Base-by-base conservation (phyloP, 2,797 vertebrate species). In the Phoeniculus purpureus region DNA sequence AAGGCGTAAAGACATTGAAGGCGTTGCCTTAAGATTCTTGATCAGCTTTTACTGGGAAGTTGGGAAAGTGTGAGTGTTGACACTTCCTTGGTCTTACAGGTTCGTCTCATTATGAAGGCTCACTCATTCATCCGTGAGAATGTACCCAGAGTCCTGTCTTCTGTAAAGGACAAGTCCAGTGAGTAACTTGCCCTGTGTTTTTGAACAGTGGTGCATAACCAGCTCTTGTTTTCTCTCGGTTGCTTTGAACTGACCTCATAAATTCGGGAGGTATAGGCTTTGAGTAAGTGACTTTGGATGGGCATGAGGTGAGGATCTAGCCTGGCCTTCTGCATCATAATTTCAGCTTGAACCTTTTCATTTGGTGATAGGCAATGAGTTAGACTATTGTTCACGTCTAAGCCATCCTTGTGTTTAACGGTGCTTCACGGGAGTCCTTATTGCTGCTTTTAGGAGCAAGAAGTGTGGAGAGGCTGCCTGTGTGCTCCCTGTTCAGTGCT, bases 51-150 rank as follows among this genome's bases (percentile, higher is more conserved):
- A 18, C 8, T 56, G 54, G 8, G 9, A 72, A 48, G 48, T 4
- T 79, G 45, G 8, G 45, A 32, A 91, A 70, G 12, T 21, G 12
- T 21, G 34, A 61, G 32, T 23, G 32, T 76, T 86, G 72, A 29
- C 50, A 7, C 6, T 47, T 20, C 32, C 19, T 43, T 64, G 43
- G 81, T 64, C 60, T 90, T 96, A 14, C 96, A 99, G 99, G 98
- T 99, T 70, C 98, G 99, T 52, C 95, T 99, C 14, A 93, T 99
- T 89, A 99, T 99, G 99, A 99, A 99, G 97, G 96, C 96, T 19
- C 96, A 99, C 92, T 99, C 99, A 3, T 99, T 98, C 89, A 88
- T 99, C 85, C 97, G 99, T 84, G 99, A 99, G 94, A 99, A 99
- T 8, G 97, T 98, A 5, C 98, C 99, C 70, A 96, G 97, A 84